phyloP scores from a whole-genome alignment of 1,140 invertebrate genomes.

The Polyergus mexicanus region DNA sequence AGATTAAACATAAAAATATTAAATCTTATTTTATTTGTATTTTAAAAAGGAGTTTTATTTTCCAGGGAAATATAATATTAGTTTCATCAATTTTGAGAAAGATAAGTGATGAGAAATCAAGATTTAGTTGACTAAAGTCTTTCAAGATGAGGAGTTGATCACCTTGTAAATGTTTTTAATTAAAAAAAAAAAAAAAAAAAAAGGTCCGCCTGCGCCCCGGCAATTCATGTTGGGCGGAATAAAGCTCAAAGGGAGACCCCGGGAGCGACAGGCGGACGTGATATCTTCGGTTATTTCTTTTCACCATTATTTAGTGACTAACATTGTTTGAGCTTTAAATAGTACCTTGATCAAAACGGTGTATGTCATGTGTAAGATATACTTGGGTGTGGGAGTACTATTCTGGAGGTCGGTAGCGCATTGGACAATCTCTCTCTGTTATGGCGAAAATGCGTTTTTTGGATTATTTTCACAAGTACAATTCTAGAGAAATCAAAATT shows the following conservation, averaged over 20 bases:
- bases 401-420: slow-evolving; percentile 71
- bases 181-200: slow-evolving; percentile 74
- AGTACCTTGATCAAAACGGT: slow-evolving; percentile 87
- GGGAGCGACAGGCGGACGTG: slow-evolving; percentile 74
- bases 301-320: slow-evolving; percentile 87
- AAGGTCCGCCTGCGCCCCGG: slow-evolving; percentile 69
- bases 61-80: background rate
- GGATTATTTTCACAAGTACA: background rate
- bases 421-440: slow-evolving; percentile 41
- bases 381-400: slow-evolving; percentile 86
- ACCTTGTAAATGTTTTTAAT: slow-evolving; percentile 74
- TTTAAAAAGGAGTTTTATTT: background rate
- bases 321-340: slow-evolving; percentile 87
- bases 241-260: slow-evolving; percentile 51
- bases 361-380: slow-evolving; percentile 87
- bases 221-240: slow-evolving; percentile 31
- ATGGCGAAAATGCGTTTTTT: background rate
- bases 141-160: slow-evolving; percentile 13
- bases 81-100: background rate
- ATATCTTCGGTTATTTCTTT: slow-evolving; percentile 85
- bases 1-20: background rate
- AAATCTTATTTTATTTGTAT: background rate
- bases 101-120: background rate
- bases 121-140: background rate
- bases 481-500: background rate